phyloP scores from a whole-genome alignment of 2,888 invertebrate species.

The Cephus sareptanus region DNA sequence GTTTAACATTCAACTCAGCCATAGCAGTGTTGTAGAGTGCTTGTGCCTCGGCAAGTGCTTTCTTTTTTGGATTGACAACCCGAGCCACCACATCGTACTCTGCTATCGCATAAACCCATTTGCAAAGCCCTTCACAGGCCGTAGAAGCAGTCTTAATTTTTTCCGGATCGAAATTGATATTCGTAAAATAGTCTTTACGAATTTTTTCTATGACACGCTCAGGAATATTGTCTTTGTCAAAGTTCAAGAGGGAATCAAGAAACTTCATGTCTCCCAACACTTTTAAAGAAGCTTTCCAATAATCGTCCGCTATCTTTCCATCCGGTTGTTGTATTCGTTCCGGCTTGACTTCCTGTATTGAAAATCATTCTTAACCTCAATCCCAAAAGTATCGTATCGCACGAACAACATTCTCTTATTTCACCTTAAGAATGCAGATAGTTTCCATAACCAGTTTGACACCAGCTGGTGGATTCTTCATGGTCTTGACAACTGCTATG shows the following conservation, averaged over 20 bases:
- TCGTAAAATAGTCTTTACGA: conserved; percentile 81
- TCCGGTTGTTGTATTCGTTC: conserved; percentile 86
- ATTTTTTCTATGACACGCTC: conserved; percentile 85
- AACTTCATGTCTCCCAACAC: conserved; percentile 92
- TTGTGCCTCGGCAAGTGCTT: conserved; percentile 89
- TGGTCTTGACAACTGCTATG: conserved; percentile 93
- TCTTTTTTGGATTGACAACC: conserved; percentile 92
- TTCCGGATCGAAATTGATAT: conserved; percentile 92
- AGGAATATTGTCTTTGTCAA: conserved; percentile 94
- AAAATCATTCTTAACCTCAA: neutral
- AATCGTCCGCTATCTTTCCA: conserved; percentile 90
- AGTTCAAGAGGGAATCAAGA: conserved; percentile 85
- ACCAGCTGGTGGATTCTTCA: conserved; percentile 95
- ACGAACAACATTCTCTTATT: neutral
- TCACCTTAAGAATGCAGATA: conserved; percentile 89
- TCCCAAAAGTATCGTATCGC: neutral
- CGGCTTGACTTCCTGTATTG: conserved; percentile 81
- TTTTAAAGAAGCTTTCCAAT: conserved; percentile 92
- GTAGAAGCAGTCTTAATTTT: conserved; percentile 88
- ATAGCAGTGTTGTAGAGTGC: conserved; percentile 79
- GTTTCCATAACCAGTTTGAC: conserved; percentile 95
- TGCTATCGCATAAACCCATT: conserved; percentile 95
- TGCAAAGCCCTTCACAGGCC: conserved; percentile 91
- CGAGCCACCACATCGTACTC: conserved; percentile 95
- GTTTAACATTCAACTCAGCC: conserved; percentile 82